A percentile compares a stretch with the other conserved stretches of the same genome.
These are phyloP conservation scores for Drosophila cardini DNA, from an alignment of 1,140 invertebrate species.

Conservation along the genomic window DNA sequence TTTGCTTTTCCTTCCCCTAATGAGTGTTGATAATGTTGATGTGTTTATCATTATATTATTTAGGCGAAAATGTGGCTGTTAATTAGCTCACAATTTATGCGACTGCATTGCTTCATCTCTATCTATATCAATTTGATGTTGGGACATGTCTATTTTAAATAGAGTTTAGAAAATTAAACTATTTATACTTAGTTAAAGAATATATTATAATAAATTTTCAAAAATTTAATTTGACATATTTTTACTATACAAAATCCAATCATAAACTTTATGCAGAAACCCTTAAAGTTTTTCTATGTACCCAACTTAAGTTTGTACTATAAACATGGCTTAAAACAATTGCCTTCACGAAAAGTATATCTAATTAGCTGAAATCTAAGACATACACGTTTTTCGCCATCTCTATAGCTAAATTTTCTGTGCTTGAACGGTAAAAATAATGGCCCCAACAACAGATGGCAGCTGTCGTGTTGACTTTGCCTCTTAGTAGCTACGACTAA, in stretches of 20 bases:
- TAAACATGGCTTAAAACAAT: constrained; percentile 12
- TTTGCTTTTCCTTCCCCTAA: constrained; percentile 15
- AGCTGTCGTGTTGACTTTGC: constrained; percentile 42
- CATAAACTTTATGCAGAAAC: too few relatives aligned
- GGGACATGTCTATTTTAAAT: constrained; percentile 6
- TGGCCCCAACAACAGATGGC: constrained; percentile 46
- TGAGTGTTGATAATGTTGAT: constrained; percentile 51
- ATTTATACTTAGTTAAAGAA: too few relatives aligned
- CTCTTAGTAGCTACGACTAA: constrained; percentile 42
- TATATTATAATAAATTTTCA: too few relatives aligned
- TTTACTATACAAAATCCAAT: too few relatives aligned
- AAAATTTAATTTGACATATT: too few relatives aligned
- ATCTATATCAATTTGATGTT: neutral
- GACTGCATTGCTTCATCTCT: constrained; percentile 12
- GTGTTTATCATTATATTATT: constrained; percentile 66
- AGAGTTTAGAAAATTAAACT: neutral
- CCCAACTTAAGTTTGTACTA: neutral
- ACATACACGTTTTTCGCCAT: constrained; percentile 40
- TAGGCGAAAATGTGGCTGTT: constrained; percentile 53
- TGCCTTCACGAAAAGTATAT: constrained; percentile 33
- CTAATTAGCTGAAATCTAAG: constrained; percentile 55
- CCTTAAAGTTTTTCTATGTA: neutral
- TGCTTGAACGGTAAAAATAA: constrained; percentile 46
- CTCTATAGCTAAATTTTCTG: constrained; percentile 28
- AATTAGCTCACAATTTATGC: constrained; percentile 61